Evolutionary conservation across 2,797 vertebrate genomes (phyloP), one percentile per base, ranked within the genome.

Genomic region (Oceanodroma leucorhoa): DNA sequence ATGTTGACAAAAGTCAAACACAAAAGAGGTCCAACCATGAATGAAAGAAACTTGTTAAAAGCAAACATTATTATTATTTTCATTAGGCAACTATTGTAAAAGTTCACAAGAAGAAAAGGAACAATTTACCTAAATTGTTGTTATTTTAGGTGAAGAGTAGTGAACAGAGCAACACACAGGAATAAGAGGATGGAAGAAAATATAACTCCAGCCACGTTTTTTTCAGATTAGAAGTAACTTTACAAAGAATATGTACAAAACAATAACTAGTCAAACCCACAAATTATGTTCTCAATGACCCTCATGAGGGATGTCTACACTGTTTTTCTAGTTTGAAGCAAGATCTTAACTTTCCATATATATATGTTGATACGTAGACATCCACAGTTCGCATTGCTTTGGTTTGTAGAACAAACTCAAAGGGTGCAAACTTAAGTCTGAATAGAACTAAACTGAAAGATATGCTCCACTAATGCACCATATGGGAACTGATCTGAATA

Each of bases 281-380:
- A 41, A 70, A 61, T 51, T 51, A 27, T 41, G 3, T 60, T 86
- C 43, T 53, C 19, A 55, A 27, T 48, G 3, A 43, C 4, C 18
- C 11, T 17, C 2, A 41, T 10, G 30, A 51, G 4, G 16, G 6
- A 54, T 69, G 18, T 7, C 54, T 53, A 38, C 13, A 36, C 3
- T 41, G 4, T 16, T 81, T 71, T 53, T 45, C 40, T 14, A 19
- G 19, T 79, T 61, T 85, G 23, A 16, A 80, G 8, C 7, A 65
- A 76, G 18, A 72, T 65, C 10, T 60, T 64, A 27, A 27, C 5
- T 86, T 83, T 38, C 16, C 10, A 12, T 41, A 54, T 76, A 54
- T 75, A 32, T 27, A 5, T 72, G 4, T 29, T 0, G 0, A 32
- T 60, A 38, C 19, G 23, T 46, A 60, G 2, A 7, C 55, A 53